Percentiles rank a stretch among this genome's conserved stretches.
Evolutionary conservation across 2,113 vertebrate genomes (phyloP).

Genomic region (Xiphophorus hellerii): DNA sequence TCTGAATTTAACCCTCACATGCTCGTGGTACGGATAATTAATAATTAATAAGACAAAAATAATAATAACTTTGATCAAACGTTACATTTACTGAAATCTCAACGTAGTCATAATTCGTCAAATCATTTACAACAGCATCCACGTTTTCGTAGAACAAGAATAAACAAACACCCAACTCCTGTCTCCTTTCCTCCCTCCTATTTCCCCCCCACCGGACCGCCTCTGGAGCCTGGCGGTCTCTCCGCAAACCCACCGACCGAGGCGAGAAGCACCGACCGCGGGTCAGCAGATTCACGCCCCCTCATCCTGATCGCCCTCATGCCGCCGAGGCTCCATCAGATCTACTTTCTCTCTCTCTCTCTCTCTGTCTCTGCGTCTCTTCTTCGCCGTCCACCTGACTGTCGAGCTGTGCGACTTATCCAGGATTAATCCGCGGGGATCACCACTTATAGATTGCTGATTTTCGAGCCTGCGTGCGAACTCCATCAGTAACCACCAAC

Average conservation of each 20-base stretch:
- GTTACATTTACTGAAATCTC: too few relatives aligned
- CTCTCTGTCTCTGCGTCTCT: neutral
- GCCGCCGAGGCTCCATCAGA: conserved; percentile 12
- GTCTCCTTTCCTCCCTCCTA: neutral
- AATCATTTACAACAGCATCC: too few relatives aligned
- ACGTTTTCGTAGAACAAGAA: neutral
- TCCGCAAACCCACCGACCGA: neutral
- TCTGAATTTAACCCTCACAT: too few relatives aligned
- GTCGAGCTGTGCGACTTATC: conserved; percentile 56
- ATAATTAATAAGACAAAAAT: too few relatives aligned
- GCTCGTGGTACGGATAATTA: too few relatives aligned
- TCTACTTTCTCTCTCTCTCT: neutral
- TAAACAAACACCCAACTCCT: neutral
- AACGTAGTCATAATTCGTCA: too few relatives aligned
- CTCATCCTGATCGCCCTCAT: conserved; percentile 4
- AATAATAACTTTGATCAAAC: too few relatives aligned
- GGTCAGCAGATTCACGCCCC: conserved; percentile 7
- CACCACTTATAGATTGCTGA: conserved; percentile 62
- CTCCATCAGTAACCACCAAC: conserved; percentile 31
- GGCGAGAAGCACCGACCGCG: conserved; percentile 5
- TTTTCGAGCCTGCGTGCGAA: conserved; percentile 59
- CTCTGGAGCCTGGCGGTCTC: neutral
- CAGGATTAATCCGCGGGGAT: conserved; percentile 71
- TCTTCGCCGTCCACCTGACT: conserved; percentile 26
- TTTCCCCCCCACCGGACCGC: too few relatives aligned